Evolutionary conservation across 2,888 invertebrate genomes (phyloP).

Genomic region (Lapara coniferarum): DNA sequence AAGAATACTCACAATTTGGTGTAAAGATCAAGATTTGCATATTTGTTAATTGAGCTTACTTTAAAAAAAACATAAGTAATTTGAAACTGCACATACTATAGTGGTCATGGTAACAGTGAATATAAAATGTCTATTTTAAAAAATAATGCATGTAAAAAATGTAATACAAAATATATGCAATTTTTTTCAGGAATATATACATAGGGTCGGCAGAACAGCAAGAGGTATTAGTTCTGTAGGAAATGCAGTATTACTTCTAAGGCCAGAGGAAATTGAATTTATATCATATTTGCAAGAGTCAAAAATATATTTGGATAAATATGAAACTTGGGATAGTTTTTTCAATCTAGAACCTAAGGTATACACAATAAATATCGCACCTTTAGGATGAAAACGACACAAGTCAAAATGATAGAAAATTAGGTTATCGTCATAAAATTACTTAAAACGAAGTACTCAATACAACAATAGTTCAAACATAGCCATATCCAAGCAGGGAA

Average conservation of each 20-base stretch:
- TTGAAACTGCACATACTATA: too few relatives aligned
- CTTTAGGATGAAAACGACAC: too few relatives aligned
- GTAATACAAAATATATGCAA: too few relatives aligned
- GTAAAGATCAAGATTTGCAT: too few relatives aligned
- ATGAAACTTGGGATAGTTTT: constrained; percentile 71
- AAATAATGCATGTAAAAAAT: too few relatives aligned
- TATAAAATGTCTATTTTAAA: not conserved
- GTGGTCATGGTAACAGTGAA: too few relatives aligned
- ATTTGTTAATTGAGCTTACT: not conserved
- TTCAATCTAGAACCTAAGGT: constrained; percentile 72
- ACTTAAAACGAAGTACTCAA: too few relatives aligned
- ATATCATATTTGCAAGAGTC: constrained; percentile 94
- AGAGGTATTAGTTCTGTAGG: constrained; percentile 96
- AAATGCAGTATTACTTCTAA: constrained; percentile 94
- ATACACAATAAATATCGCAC: constrained; percentile 10
- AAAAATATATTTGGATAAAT: constrained; percentile 96
- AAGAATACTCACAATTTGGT: constrained; percentile 37
- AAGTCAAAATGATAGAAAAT: too few relatives aligned
- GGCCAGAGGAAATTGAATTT: constrained; percentile 97
- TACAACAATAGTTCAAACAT: too few relatives aligned
- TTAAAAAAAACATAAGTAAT: not conserved
- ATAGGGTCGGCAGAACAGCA: constrained; percentile 98
- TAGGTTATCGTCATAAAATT: too few relatives aligned
- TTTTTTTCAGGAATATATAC: constrained; percentile 94
- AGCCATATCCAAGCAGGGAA: too few relatives aligned